Conservation (phyloP, 2,113 vertebrate species). For the Antennarius striatus region DNA sequence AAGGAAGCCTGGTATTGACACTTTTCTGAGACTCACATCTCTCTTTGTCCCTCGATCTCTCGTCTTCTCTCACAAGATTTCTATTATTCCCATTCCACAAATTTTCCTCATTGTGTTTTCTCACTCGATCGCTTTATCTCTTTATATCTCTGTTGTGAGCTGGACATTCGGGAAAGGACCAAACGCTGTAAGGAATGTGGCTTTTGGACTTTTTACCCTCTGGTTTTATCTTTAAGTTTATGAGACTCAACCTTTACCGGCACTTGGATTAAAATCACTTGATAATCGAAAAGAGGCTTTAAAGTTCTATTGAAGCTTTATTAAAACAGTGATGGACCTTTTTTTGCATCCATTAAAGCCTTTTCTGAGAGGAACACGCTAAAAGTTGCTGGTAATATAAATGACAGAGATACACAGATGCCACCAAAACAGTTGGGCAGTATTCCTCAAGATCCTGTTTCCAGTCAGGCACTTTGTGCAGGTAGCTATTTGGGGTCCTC, state of each 20-base stretch:
- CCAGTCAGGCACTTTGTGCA: conserved; percentile 36
- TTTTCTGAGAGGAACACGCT: not conserved
- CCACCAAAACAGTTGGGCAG: not conserved
- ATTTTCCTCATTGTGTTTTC: conserved; percentile 40
- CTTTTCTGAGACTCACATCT: conserved; percentile 61
- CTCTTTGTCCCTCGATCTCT: conserved; percentile 52
- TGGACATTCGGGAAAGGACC: conserved; percentile 4
- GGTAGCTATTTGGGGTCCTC: conserved; percentile 52
- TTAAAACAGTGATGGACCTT: not conserved
- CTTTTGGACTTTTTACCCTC: not conserved
- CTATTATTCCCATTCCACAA: conserved; percentile 50
- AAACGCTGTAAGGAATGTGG: conserved; percentile 4
- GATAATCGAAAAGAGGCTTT: not conserved
- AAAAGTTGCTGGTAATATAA: not conserved
- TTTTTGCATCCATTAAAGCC: not conserved
- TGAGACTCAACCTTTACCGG: not conserved
- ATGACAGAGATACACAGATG: not conserved
- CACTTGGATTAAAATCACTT: not conserved
- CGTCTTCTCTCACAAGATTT: conserved; percentile 38
- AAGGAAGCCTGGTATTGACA: conserved; percentile 71
- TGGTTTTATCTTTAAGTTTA: not conserved
- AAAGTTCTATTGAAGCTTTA: not conserved
- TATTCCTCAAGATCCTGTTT: conserved; percentile 5
- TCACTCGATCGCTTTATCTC: conserved; percentile 22
- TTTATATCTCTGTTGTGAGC: conserved; percentile 26